Base-by-base conservation (phyloP, 1,140 invertebrate genomes). In the Latrodectus geometricus region DNA sequence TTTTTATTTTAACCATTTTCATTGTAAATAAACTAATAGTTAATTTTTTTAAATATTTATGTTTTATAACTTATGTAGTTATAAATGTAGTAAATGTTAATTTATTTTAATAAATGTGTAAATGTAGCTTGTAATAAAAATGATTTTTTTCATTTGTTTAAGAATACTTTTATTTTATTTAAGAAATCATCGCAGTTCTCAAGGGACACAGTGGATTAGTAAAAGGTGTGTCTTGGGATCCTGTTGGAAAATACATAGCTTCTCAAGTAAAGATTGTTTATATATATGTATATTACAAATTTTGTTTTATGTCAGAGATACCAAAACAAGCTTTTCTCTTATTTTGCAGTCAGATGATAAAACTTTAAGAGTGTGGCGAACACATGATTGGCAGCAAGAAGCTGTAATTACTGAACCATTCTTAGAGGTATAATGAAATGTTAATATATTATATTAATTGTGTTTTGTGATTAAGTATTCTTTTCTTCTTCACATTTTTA, bases 181-280 rank as follows among this genome's bases (percentile, higher is more conserved):
- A 89, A 92, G 92, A 93, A 89, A 91, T 92, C 88, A 87, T 92
- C 50, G 89, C 90, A 8, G 90, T 91, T 4, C 91, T 99, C 5
- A 96, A 95, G 90, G 97, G 97, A 0, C 98, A 99, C 91, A 95
- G 95, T 15, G 97, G 97, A 8, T 92, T 99, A 88, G 97, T 99
- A 0, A 98, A 98, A 92, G 98, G 98, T 21, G 96, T 99, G 12
- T 95, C 96, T n/a, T 99, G 98, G 97, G 98, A 99, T 92, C 98
- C 98, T 0, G 95, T 98, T 81, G 98, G 98, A 0, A 98, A 98
- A 92, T 99, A 98, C 91, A 91, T 99, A 56, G 97, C 97, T 5
- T 97, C 97, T 48, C 98, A 99, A 89, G 91, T 92, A 89, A 54
- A 17, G 15, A 88, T 74, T 15, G 9, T 9, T 49, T 68, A 50